Evolutionary conservation across 2,113 vertebrate genomes (phyloP), one percentile per base, ranked within the genome.

Genomic region (western clawed frog (Xenopus tropicalis)): DNA sequence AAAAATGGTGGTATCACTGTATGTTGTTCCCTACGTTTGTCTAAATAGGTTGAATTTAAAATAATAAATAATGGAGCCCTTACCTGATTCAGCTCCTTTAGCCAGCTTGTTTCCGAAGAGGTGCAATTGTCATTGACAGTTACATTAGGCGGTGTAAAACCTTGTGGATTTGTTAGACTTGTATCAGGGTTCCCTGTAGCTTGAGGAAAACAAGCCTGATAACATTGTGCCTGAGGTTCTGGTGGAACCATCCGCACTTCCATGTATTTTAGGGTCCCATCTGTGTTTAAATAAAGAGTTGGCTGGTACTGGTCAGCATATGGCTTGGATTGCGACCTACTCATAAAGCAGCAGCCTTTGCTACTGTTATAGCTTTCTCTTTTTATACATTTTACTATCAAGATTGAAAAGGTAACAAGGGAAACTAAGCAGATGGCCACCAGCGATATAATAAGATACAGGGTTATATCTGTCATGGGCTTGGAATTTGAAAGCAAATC

Each of bases 201-300:
- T 1, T 89, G 91, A 64, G 92, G 90, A 79, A 90, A 92, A 80
- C 90, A 93, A 23, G 93, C 92, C 83, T 93, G 83, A 84, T 94
- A 93, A 78, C 90, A 89, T 69, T 90, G 93, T 79, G 89, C 92
- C 72, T 90, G 92, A 10, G 94, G 86, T 21, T 58, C 67, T 69
- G 93, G 86, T 80, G 93, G 92, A 78, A 89, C 87, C 79, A 94
- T 85, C 12, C 93, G 92, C 79, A 96, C 94, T 82, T 96, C 94
- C 90, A 96, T 92, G 84, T 96, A 95, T 81, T 93, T 93, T 44
- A 95, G 89, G 1, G 93, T 94, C 75, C 94, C 94, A 0, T 94
- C 93, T 7, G 91, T 86, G 84, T 90, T 94, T 78, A 94, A 87
- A 78, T 95, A 93, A 13, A 95, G 84, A 79, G 92, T 94, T 78